Percentiles rank a stretch among this genome's conserved stretches.
phyloP scores from a whole-genome alignment of 2,888 invertebrate species.

The Phalangium opilio region DNA sequence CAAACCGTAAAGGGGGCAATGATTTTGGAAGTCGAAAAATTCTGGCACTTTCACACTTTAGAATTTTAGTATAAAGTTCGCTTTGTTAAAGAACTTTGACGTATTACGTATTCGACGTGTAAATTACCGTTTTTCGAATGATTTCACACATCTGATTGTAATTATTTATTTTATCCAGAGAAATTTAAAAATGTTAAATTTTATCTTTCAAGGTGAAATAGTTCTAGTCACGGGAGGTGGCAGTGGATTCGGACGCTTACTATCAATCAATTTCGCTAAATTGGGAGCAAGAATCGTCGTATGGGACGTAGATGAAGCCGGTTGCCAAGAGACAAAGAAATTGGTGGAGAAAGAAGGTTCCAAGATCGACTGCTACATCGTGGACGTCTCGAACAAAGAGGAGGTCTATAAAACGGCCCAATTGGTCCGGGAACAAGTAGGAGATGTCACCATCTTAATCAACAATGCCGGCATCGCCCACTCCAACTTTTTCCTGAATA shows the following conservation, averaged over 20 bases:
- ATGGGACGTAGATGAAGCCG: conserved; percentile 70
- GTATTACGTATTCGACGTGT: too few relatives aligned
- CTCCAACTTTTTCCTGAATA: conserved; percentile 61
- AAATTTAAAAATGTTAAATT: too few relatives aligned
- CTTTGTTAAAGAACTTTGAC: too few relatives aligned
- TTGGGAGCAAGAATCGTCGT: conserved; percentile 60
- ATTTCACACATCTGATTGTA: too few relatives aligned
- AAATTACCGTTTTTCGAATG: too few relatives aligned
- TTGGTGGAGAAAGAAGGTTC: conserved; percentile 50
- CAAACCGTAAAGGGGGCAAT: too few relatives aligned
- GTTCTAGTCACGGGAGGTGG: conserved; percentile 78
- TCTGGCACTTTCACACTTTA: too few relatives aligned
- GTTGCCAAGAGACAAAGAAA: conserved; percentile 58
- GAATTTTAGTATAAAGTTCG: too few relatives aligned
- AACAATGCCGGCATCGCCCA: conserved; percentile 89
- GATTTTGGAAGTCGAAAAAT: too few relatives aligned
- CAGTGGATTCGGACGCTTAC: conserved; percentile 62
- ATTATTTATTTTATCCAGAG: too few relatives aligned
- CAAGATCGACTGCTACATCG: conserved; percentile 57
- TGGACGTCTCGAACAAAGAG: conserved; percentile 63
- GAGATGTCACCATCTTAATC: conserved; percentile 63
- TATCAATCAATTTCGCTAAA: conserved; percentile 56
- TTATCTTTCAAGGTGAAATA: conserved; percentile 57
- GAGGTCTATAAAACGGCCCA: conserved; percentile 62
- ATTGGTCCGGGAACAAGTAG: conserved; percentile 55